Base-by-base conservation (phyloP, 1,140 invertebrate genomes). In the Tachypleus tridentatus region DNA sequence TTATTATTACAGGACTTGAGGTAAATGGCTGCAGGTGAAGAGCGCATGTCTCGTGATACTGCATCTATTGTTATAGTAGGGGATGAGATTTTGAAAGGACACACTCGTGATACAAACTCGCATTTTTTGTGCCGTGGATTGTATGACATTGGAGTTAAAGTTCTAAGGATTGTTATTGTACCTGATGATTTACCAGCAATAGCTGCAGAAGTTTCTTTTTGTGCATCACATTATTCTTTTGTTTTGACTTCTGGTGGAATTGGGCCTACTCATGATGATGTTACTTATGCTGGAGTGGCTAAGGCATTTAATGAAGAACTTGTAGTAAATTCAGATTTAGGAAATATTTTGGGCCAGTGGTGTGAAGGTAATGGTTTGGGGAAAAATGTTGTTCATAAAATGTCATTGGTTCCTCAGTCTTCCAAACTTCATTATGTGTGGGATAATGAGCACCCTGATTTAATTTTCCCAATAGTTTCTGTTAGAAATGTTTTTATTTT, bases 231-330 rank as follows among this genome's bases (percentile, higher is more conserved):
- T 49, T 84, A 72, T 72, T 80, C 78, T 59, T 77, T 85, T 78
- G 88, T 92, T 51, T 80, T 91, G 57, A 90, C 88, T 3, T 83
- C 86, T 4, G 89, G 89, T 57, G 88, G 88, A 51, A 84, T 92
- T 70, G 89, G 89, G 48, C 87, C 88, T 4, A 91, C 89, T 56
- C 89, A 92, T 75, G 89, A 92, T 77, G 89, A 92, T 77, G 77
- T 88, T 65, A 91, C 89, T 29, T 91, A 87, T 77, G 83, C 85
- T 80, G 87, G 84, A 78, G 75, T 90, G 7, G 87, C 86, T 6
- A 81, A 82, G 75, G 88, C 87, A 6, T 90, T 91, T 77, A 72
- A 78, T 67, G 80, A 85, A 63, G 74, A 74, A 6, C 69, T 88
- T 29, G 73, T 79, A 57, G 73, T 80, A 59, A 80, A 88, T 74